These are phyloP conservation scores for Oxycera nigricornis DNA, from an alignment of 2,888 invertebrate genomes.

Conservation along the genomic window DNA sequence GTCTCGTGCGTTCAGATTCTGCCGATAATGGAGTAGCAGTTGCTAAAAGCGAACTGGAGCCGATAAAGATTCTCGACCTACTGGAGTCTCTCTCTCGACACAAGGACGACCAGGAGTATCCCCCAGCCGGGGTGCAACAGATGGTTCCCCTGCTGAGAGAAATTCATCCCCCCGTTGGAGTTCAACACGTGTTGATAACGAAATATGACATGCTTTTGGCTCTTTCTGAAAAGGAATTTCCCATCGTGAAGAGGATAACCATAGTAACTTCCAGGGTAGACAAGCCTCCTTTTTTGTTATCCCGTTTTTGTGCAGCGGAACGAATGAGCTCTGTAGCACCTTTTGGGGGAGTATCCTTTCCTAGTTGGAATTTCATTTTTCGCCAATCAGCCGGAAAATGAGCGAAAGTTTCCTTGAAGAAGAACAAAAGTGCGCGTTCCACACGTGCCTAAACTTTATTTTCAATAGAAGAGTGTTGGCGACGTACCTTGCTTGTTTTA, in stretches of 20 bases:
- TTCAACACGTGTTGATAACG: slow-evolving; percentile 22
- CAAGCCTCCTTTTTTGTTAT: background rate
- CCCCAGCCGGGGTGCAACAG: slow-evolving; percentile 1
- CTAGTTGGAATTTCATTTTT: background rate
- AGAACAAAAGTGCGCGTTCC: background rate
- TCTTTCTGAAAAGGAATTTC: slow-evolving; percentile 18
- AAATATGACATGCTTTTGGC: background rate
- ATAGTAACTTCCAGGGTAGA: background rate
- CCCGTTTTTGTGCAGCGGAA: background rate
- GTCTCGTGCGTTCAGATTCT: background rate
- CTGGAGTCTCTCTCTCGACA: too few relatives aligned
- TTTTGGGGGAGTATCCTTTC: slow-evolving; percentile 19
- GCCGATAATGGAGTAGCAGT: background rate
- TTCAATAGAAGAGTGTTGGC: background rate
- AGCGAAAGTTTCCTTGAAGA: background rate
- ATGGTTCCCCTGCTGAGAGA: slow-evolving; percentile 28
- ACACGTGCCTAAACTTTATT: slow-evolving; percentile 27
- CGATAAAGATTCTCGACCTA: background rate
- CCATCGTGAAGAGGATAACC: slow-evolving; percentile 26
- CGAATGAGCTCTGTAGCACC: background rate
- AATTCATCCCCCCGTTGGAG: background rate
- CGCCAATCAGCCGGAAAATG: slow-evolving; percentile 36
- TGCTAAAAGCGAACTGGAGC: background rate
- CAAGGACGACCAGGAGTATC: too few relatives aligned
- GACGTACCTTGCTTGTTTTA: background rate